A percentile compares a stretch with the other conserved stretches of the same genome.
Evolutionary conservation across 2,113 vertebrate genomes (phyloP).

Genomic region (Mus spicilegus): DNA sequence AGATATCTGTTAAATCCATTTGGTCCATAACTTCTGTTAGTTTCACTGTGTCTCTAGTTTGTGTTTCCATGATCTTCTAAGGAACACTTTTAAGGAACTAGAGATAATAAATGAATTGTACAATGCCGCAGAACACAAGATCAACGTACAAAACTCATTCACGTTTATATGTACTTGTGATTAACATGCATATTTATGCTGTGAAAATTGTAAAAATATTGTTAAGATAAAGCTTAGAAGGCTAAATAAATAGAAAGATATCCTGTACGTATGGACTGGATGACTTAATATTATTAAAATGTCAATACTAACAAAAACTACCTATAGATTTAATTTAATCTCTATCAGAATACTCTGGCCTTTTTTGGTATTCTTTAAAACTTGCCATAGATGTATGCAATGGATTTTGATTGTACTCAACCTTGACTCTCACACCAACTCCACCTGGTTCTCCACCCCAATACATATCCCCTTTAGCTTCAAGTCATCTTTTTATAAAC

Average conservation of each 20-base stretch:
- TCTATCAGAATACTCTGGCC: background rate
- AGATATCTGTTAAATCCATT: no score
- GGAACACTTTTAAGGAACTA: no score
- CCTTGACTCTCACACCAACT: background rate
- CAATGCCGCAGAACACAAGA: no score
- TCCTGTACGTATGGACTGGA: background rate
- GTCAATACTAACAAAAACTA: background rate
- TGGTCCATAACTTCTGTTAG: no score
- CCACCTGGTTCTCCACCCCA: background rate
- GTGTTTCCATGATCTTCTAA: no score
- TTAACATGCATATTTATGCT: background rate
- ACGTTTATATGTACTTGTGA: background rate
- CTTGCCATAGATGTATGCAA: background rate
- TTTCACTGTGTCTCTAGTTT: no score
- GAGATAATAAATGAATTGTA: no score
- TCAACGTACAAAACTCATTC: slow-evolving; percentile 11
- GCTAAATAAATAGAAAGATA: background rate
- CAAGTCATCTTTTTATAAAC: background rate
- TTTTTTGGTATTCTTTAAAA: background rate
- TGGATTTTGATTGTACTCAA: background rate
- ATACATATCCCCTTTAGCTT: background rate
- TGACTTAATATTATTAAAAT: slow-evolving; percentile 37
- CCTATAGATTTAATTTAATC: background rate
- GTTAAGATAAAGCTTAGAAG: background rate
- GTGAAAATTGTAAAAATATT: background rate